A percentile compares a stretch with the other conserved stretches of the same genome.
These are phyloP conservation scores for Diglossa cyanea DNA, from an alignment of 2,797 vertebrate genomes.

Conservation along the genomic window DNA sequence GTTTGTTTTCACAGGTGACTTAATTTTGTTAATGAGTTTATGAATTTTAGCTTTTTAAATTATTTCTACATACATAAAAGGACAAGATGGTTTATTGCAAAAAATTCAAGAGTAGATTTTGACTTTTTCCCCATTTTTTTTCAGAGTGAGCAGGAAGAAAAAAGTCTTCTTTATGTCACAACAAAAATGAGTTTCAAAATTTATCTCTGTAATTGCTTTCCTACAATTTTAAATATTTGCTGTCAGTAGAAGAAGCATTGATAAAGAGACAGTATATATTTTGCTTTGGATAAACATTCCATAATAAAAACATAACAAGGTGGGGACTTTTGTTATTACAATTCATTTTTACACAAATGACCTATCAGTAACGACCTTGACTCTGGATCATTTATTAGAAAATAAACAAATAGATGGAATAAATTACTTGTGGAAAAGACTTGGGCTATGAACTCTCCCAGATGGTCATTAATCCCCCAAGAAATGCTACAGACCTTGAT, in stretches of 20 bases:
- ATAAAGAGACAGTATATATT: background rate
- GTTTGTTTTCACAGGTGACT: background rate
- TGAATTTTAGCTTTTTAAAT: background rate
- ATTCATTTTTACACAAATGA: background rate
- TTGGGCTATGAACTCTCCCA: background rate
- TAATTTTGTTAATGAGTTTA: background rate
- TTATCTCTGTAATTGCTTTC: background rate
- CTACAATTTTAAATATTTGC: background rate
- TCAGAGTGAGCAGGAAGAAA: background rate
- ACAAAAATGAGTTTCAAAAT: background rate
- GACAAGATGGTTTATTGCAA: background rate
- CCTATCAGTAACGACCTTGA: background rate
- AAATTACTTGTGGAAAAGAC: constrained; percentile 4
- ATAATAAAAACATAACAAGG: background rate
- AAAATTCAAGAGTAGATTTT: background rate
- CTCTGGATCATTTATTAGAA: background rate
- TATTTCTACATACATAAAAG: background rate
- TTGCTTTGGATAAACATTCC: background rate
- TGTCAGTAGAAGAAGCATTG: background rate
- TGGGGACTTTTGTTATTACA: background rate
- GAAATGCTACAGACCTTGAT: background rate
- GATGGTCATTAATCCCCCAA: background rate
- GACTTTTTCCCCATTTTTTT: background rate
- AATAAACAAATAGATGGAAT: constrained; percentile 11
- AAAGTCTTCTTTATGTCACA: background rate